phyloP scores from a whole-genome alignment of 1,140 invertebrate species.

The Pseudomyrmex gracilis region DNA sequence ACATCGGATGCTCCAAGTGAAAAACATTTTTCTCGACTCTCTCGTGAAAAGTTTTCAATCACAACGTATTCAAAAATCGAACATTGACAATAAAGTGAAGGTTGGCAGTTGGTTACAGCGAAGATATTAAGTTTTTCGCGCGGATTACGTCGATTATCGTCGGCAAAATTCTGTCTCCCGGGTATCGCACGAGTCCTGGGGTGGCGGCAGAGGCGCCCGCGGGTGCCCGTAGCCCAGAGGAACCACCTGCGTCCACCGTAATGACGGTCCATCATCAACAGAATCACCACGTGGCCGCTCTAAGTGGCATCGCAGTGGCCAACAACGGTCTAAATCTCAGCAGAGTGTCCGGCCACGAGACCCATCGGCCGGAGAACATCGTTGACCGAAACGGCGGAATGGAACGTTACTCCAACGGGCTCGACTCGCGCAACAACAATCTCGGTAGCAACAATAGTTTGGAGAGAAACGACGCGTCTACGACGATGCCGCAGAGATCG shows the following conservation, averaged over 20 bases:
- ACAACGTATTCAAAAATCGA: background rate
- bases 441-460: constrained; percentile 66
- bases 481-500: constrained; percentile 88
- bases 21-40: constrained; percentile 11
- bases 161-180: constrained; percentile 84
- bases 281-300: constrained; percentile 84
- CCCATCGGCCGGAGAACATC: constrained; percentile 78
- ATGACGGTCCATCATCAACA: constrained; percentile 85
- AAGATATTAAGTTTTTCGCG: constrained; percentile 43
- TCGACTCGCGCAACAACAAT: constrained; percentile 75
- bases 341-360: constrained; percentile 81
- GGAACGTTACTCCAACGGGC: constrained; percentile 78
- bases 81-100: constrained; percentile 50
- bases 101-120: constrained; percentile 38
- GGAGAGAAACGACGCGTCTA: constrained; percentile 77
- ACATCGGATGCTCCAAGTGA: background rate
- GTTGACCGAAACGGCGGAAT: constrained; percentile 75
- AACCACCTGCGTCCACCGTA: constrained; percentile 77
- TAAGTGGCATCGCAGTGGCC: constrained; percentile 82
- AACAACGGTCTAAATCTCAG: constrained; percentile 81
- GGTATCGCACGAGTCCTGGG: constrained; percentile 82
- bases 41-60: background rate
- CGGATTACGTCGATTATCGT: constrained; percentile 63
- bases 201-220: constrained; percentile 81
- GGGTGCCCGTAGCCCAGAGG: constrained; percentile 79